Conservation (phyloP, 2,113 vertebrate genomes). For the Columba livia region DNA sequence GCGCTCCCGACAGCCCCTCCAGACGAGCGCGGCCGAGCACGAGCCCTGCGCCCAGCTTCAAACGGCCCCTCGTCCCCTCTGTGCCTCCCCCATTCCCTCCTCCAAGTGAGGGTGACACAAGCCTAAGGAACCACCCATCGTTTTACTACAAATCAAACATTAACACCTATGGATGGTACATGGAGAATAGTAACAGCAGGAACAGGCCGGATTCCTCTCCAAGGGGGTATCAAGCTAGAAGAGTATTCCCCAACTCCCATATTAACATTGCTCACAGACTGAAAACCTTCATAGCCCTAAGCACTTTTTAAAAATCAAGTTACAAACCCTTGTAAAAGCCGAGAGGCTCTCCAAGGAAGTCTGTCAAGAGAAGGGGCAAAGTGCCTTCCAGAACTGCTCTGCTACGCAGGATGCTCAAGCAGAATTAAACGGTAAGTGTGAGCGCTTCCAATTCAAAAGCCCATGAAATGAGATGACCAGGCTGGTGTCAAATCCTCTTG, state of each 20-base stretch:
- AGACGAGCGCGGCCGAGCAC: no score
- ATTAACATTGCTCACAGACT: background rate
- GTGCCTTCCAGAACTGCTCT: background rate
- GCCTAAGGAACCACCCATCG: background rate
- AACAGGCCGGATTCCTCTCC: background rate
- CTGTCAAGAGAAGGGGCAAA: background rate
- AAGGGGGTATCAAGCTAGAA: background rate
- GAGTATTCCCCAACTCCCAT: background rate
- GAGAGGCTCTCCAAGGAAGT: background rate
- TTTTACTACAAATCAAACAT: accelerated
- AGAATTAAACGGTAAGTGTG: background rate
- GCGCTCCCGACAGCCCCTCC: background rate
- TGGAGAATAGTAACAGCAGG: accelerated
- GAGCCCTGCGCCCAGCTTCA: no score
- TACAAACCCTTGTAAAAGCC: background rate
- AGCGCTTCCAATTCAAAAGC: background rate
- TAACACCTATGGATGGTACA: background rate
- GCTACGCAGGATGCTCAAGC: background rate
- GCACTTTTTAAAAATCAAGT: background rate
- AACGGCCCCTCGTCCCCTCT: no score
- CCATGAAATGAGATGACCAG: background rate
- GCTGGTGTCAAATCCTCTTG: background rate
- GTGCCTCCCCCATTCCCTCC: background rate
- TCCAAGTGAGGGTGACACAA: background rate
- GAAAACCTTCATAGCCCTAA: background rate